These are phyloP conservation scores for Anoura caudifer DNA, from an alignment of 2,113 vertebrate species.

Conservation along the genomic window DNA sequence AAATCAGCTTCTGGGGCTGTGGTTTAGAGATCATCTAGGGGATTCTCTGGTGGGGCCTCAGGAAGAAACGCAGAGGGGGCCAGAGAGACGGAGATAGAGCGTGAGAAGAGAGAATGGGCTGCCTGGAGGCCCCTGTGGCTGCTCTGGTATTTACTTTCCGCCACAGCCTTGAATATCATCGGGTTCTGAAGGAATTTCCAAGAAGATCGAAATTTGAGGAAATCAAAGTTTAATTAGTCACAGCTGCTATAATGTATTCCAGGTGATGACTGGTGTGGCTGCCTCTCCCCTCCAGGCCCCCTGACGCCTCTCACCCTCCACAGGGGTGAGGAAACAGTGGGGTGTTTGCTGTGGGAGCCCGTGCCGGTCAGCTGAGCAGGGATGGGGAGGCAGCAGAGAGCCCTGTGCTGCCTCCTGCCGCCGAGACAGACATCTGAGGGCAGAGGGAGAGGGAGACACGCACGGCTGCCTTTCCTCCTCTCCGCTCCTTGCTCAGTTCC, in stretches of 20 bases:
- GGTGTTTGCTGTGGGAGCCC: not conserved
- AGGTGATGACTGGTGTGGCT: not conserved
- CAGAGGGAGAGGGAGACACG: fast-evolving
- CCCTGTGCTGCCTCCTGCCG: not conserved
- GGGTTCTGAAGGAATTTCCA: conserved; percentile 20
- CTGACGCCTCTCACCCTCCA: not conserved
- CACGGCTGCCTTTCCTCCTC: not conserved
- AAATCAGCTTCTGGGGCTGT: not conserved
- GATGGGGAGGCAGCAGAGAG: not conserved
- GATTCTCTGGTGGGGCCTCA: not conserved
- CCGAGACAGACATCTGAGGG: not conserved
- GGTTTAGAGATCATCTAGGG: not conserved
- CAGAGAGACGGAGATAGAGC: not conserved
- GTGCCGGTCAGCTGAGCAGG: not conserved
- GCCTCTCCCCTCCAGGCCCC: not conserved
- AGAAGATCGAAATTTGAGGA: conserved; percentile 35
- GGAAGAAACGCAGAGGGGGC: not conserved
- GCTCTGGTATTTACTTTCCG: conserved; percentile 24
- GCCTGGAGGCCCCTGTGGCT: not conserved
- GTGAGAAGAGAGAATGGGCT: fast-evolving
- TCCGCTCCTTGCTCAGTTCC: fast-evolving
- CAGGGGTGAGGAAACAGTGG: not conserved
- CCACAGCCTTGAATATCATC: conserved; percentile 5
- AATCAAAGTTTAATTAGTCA: conserved; percentile 61
- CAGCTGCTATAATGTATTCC: conserved; percentile 36